A percentile compares a stretch with the other conserved stretches of the same genome.
Evolutionary conservation across 2,113 vertebrate species (phyloP).

Genomic region (Limnothrissa miodon): DNA sequence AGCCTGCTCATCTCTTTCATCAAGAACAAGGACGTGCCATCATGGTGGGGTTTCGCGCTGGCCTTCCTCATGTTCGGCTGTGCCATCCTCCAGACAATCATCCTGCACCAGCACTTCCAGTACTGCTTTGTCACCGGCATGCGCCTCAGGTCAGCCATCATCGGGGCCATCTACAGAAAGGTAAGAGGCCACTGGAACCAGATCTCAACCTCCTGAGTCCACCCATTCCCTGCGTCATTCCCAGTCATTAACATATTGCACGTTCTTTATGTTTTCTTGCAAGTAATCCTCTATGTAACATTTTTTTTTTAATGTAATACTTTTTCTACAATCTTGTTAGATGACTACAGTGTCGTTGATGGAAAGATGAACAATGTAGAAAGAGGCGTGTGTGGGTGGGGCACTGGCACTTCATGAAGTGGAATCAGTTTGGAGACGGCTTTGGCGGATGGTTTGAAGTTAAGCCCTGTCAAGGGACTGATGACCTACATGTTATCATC

Average conservation of each 20-base stretch:
- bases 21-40: conserved; percentile 70
- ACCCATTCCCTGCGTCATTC: not conserved
- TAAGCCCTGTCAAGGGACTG: not conserved
- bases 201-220: not conserved
- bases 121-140: conserved; percentile 85
- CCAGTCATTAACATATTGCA: not conserved
- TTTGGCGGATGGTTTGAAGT: not conserved
- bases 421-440: not conserved
- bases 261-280: not conserved
- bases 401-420: not conserved
- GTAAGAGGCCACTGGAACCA: conserved; percentile 56
- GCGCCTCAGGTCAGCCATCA: conserved; percentile 83
- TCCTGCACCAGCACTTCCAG: conserved; percentile 88
- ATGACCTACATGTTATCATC: not conserved
- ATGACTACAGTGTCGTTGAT: too few species aligned
- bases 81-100: conserved; percentile 81
- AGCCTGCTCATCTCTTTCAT: conserved; percentile 82
- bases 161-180: conserved; percentile 91
- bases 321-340: too few species aligned
- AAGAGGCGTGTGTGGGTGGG: not conserved
- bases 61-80: conserved; percentile 88
- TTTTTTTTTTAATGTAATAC: too few species aligned
- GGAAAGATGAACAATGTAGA: too few species aligned
- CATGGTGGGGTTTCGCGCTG: conserved; percentile 91
- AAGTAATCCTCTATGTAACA: not conserved